Percentiles rank a stretch among this genome's conserved stretches.
Conservation (phyloP, 2,888 invertebrate species). For the Alitta virens region DNA sequence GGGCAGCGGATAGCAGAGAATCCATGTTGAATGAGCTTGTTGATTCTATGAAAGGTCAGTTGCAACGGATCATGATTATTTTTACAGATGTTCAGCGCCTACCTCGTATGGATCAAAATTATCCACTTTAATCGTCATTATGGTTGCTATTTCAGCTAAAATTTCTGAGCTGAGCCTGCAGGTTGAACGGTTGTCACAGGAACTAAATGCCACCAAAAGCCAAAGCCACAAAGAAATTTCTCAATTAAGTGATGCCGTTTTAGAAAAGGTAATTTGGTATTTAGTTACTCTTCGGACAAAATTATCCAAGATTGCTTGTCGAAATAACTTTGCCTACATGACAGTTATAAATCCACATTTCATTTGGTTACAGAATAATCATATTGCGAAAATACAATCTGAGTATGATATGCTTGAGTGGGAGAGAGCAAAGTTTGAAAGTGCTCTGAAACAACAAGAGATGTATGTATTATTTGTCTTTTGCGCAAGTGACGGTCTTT, state of each 20-base stretch:
- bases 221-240: slow-evolving; percentile 3
- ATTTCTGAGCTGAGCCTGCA: slow-evolving; percentile 17
- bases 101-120: too few relatives aligned
- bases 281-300: too few relatives aligned
- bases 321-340: too few relatives aligned
- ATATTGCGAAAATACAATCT: slow-evolving; percentile 30
- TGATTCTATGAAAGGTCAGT: slow-evolving; percentile 46
- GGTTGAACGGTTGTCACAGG: slow-evolving; percentile 14
- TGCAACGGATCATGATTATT: slow-evolving; percentile 2
- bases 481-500: too few relatives aligned
- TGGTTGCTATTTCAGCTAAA: slow-evolving; percentile 16
- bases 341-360: too few relatives aligned
- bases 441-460: slow-evolving; percentile 36
- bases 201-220: slow-evolving; percentile 6
- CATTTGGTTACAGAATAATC: slow-evolving; percentile 32
- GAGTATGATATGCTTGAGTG: slow-evolving; percentile 35
- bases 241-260: neutral
- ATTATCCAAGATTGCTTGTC: too few relatives aligned
- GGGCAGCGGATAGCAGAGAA: slow-evolving; percentile 36
- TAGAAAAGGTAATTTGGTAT: slow-evolving; percentile 9
- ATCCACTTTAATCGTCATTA: too few relatives aligned
- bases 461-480: slow-evolving; percentile 14
- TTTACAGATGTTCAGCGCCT: neutral
- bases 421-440: slow-evolving; percentile 37
- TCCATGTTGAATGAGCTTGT: slow-evolving; percentile 34